Conservation (phyloP, 2,797 vertebrate species). For the Heterohyrax brucei region DNA sequence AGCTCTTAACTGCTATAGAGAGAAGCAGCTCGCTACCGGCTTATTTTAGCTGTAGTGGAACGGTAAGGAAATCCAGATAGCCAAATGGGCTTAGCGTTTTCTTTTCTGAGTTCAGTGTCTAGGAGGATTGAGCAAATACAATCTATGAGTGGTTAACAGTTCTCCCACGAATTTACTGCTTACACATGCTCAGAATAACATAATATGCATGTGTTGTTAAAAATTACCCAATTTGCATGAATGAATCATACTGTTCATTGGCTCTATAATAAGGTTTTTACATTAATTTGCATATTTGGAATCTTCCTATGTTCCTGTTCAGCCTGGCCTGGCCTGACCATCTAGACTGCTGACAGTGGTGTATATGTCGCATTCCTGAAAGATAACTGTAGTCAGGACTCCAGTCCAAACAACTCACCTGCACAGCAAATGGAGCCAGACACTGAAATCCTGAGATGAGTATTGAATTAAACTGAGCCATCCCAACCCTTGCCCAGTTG, state of each 20-base stretch:
- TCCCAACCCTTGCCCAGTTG: not conserved
- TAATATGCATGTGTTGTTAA: not conserved
- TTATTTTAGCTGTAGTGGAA: constrained; percentile 15
- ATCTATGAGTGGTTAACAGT: not conserved
- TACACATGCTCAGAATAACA: constrained; percentile 65
- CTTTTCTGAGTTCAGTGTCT: constrained; percentile 53
- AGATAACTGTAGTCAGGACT: not conserved
- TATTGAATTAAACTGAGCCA: not conserved
- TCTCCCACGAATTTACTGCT: not conserved
- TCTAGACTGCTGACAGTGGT: not conserved
- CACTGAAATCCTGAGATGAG: not conserved
- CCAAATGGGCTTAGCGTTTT: constrained; percentile 27
- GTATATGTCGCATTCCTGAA: not conserved
- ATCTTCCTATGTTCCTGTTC: not conserved
- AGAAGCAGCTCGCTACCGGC: constrained; percentile 22
- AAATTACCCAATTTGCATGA: constrained; percentile 12
- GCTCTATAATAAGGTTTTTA: not conserved
- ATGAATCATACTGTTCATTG: not conserved
- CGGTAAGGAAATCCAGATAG: not conserved
- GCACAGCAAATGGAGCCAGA: not conserved
- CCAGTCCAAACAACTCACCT: constrained; percentile 18
- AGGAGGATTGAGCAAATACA: constrained; percentile 32
- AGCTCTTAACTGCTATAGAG: not conserved
- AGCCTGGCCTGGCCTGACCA: not conserved
- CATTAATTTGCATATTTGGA: not conserved